Percentiles rank a stretch among this genome's conserved stretches.
Evolutionary conservation across 2,888 invertebrate genomes (phyloP).

Genomic region (Cosmia pyralina): DNA sequence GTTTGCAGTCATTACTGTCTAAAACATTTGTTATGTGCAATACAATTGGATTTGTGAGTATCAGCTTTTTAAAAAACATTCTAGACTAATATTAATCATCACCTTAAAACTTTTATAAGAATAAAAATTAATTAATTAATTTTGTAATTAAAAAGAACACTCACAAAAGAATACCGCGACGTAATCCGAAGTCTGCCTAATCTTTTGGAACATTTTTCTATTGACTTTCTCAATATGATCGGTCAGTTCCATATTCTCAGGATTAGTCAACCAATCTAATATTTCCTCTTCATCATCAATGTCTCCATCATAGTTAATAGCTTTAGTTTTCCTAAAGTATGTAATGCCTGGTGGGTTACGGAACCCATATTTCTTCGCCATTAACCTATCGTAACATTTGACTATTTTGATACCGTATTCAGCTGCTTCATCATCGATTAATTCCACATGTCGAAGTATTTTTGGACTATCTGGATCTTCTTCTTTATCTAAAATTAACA

Average conservation of each 20-base stretch:
- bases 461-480: constrained; percentile 95
- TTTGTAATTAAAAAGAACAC: constrained; percentile 79
- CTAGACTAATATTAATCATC: constrained; percentile 14
- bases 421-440: constrained; percentile 97
- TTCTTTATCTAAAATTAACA: constrained; percentile 92
- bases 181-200: constrained; percentile 96
- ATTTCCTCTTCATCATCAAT: constrained; percentile 97
- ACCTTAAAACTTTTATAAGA: neutral
- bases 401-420: constrained; percentile 98
- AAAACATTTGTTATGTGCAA: constrained; percentile 90
- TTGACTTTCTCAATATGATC: constrained; percentile 98
- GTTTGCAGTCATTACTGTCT: constrained; percentile 99
- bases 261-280: constrained; percentile 97
- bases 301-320: constrained; percentile 97
- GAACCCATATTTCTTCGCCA: constrained; percentile 98
- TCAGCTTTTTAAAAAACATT: constrained; percentile 40
- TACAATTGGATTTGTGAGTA: constrained; percentile 78
- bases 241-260: constrained; percentile 97
- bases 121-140: too few species aligned
- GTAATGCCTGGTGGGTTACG: constrained; percentile 97
- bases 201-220: constrained; percentile 97
- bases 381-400: constrained; percentile 95
- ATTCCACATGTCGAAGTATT: constrained; percentile 95
- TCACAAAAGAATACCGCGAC: constrained; percentile 98
- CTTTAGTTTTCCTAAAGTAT: constrained; percentile 96